Percentiles rank a stretch among this genome's conserved stretches.
These are phyloP conservation scores for Brachypteracias leptosomus DNA, from an alignment of 2,113 vertebrate species.

Conservation along the genomic window DNA sequence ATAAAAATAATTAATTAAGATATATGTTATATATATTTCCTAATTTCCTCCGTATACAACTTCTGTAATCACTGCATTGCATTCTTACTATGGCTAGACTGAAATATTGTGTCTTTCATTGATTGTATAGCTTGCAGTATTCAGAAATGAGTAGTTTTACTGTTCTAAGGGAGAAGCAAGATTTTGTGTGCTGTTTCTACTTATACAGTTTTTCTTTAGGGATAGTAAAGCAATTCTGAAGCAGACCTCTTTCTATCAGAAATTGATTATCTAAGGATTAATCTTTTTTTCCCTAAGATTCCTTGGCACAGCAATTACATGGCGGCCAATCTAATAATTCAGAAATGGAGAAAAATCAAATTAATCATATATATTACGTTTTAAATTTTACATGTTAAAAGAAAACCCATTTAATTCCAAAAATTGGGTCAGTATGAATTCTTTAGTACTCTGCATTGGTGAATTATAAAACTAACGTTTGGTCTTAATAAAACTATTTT, in stretches of 20 bases:
- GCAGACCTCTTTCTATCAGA: neutral
- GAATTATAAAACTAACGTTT: neutral
- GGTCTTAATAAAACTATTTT: neutral
- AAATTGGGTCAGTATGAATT: neutral
- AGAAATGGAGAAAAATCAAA: neutral
- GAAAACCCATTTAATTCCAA: conserved; percentile 14
- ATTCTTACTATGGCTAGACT: neutral
- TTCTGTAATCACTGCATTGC: neutral
- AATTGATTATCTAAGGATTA: conserved; percentile 11
- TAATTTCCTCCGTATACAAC: neutral
- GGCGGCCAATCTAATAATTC: neutral
- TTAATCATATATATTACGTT: neutral
- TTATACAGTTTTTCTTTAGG: neutral
- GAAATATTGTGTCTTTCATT: neutral
- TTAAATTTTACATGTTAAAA: neutral
- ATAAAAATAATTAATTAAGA: neutral
- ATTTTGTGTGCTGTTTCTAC: neutral
- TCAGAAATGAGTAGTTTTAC: neutral
- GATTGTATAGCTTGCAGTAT: neutral
- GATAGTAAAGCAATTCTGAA: neutral
- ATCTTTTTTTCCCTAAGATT: neutral
- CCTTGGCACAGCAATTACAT: neutral
- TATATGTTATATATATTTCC: neutral
- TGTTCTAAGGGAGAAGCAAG: neutral
- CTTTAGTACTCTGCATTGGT: neutral